phyloP scores from a whole-genome alignment of 2,113 vertebrate genomes.

The Machaerirhynchus nigripectus region DNA sequence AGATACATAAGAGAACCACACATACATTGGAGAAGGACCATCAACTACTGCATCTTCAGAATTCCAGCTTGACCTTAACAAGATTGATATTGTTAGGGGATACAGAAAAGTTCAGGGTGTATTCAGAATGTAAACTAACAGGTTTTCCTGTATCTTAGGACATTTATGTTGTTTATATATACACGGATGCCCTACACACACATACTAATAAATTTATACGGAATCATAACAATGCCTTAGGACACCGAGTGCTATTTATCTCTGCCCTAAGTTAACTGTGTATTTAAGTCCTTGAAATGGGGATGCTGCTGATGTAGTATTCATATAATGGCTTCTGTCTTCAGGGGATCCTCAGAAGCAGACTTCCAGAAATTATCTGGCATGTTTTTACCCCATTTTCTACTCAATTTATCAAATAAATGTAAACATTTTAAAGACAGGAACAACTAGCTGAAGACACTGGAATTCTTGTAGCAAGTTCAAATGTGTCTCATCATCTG shows the following conservation, averaged over 20 bases:
- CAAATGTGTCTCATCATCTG: not conserved
- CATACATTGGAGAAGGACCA: not conserved
- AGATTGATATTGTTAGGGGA: not conserved
- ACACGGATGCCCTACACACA: rapidly evolving
- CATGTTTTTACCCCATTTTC: not conserved
- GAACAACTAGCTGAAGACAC: not conserved
- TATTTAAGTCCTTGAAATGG: not conserved
- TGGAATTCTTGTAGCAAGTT: not conserved
- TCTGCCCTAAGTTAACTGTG: not conserved
- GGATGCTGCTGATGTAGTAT: not conserved
- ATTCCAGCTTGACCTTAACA: not conserved
- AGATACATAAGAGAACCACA: not conserved
- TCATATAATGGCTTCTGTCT: not conserved
- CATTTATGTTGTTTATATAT: not conserved
- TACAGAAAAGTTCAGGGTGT: not conserved
- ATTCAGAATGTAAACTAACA: not conserved
- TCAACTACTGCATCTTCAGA: not conserved
- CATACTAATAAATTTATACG: not conserved
- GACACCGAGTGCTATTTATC: not conserved
- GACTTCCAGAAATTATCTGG: not conserved
- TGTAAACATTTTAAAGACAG: not conserved
- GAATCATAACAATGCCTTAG: not conserved
- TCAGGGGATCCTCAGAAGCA: not conserved
- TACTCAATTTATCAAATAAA: not conserved
- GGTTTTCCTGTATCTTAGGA: not conserved